phyloP scores from a whole-genome alignment of 2,888 invertebrate species.

The Cetonia aurata region DNA sequence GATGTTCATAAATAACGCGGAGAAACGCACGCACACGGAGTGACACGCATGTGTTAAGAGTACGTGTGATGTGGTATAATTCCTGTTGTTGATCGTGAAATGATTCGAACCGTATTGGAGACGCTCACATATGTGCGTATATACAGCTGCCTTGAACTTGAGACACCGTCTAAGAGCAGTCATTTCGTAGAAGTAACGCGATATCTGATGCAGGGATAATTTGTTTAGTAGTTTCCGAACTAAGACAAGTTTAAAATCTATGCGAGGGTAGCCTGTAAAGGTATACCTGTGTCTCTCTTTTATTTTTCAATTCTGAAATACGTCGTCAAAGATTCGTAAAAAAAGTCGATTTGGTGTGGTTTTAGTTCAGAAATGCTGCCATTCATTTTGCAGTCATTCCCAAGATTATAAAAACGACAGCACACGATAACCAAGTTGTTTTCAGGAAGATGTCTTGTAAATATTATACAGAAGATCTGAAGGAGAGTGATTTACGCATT shows the following conservation, averaged over 20 bases:
- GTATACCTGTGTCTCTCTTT: not conserved
- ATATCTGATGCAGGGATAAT: constrained; percentile 14
- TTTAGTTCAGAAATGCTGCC: too few species aligned
- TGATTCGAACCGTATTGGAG: not conserved
- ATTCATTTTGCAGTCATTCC: too few species aligned
- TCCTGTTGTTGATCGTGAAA: constrained; percentile 3
- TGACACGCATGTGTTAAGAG: not conserved
- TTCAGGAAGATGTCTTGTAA: too few species aligned
- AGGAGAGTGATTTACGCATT: too few species aligned
- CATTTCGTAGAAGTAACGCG: constrained; percentile 21
- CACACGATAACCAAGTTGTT: too few species aligned
- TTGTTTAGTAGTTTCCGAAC: constrained; percentile 3
- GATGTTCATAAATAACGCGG: constrained; percentile 35
- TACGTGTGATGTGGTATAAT: not conserved
- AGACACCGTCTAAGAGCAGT: too few species aligned
- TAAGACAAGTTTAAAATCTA: constrained; percentile 6
- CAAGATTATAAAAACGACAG: too few species aligned
- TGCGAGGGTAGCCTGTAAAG: not conserved
- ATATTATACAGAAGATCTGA: too few species aligned
- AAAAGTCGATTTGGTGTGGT: too few species aligned
- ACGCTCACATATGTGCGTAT: not conserved
- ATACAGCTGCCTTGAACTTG: too few species aligned
- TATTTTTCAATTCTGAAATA: too few species aligned
- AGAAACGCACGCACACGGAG: constrained; percentile 4
- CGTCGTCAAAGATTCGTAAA: too few species aligned